phyloP scores from a whole-genome alignment of 2,888 invertebrate species.

The Enchytraeus crypticus region DNA sequence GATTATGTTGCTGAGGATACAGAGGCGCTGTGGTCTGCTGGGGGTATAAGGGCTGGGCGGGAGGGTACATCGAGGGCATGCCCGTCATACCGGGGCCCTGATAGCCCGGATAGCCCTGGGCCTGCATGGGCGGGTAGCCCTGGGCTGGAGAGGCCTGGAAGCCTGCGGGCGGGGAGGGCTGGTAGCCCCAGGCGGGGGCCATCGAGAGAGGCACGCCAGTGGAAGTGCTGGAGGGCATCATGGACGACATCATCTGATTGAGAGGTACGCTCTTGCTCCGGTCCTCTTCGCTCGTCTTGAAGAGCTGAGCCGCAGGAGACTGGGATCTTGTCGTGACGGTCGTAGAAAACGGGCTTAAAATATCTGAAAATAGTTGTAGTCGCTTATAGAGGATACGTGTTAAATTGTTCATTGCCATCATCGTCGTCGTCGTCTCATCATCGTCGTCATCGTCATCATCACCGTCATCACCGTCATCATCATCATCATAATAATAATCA shows the following conservation, averaged over 20 bases:
- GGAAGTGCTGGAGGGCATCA: neutral
- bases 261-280: constrained; percentile 11
- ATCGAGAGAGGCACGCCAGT: neutral
- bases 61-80: too few species aligned
- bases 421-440: too few species aligned
- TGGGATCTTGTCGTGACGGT: constrained; percentile 1
- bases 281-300: constrained; percentile 9
- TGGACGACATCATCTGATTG: constrained; percentile 11
- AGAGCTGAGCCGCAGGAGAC: constrained; percentile 2
- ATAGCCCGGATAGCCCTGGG: constrained; percentile 13
- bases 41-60: too few species aligned
- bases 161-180: constrained; percentile 1
- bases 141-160: constrained; percentile 3
- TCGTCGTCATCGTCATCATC: too few species aligned
- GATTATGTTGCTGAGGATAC: too few species aligned
- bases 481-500: too few species aligned
- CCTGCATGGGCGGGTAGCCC: constrained; percentile 4
- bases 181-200: neutral
- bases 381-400: too few species aligned
- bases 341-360: constrained; percentile 10
- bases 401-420: too few species aligned
- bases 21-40: too few species aligned
- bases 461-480: too few species aligned
- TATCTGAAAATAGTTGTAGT: too few species aligned
- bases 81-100: too few species aligned